These are phyloP conservation scores for Drosophila prolongata DNA, from an alignment of 2,888 invertebrate species.

Conservation along the genomic window DNA sequence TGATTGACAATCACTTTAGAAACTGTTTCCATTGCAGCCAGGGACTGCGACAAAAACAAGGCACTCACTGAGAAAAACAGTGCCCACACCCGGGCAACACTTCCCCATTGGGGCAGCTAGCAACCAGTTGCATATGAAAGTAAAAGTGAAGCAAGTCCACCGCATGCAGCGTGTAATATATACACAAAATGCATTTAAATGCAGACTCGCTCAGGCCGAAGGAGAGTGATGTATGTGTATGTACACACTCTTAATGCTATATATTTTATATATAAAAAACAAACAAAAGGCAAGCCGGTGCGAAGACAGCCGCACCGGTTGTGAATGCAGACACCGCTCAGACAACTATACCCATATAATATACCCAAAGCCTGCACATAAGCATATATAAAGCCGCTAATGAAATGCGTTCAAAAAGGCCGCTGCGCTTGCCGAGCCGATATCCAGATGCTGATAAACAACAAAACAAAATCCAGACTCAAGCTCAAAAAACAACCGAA, in stretches of 20 bases:
- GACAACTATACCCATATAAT: slow-evolving; percentile 25
- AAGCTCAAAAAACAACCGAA: slow-evolving; percentile 42
- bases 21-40: slow-evolving; percentile 68
- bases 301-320: slow-evolving; percentile 63
- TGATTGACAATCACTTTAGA: slow-evolving; percentile 79
- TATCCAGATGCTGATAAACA: slow-evolving; percentile 60
- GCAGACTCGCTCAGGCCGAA: slow-evolving; percentile 31
- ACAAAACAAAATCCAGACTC: slow-evolving; percentile 27
- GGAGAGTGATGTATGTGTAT: slow-evolving; percentile 20
- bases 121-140: slow-evolving; percentile 80
- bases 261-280: slow-evolving; percentile 48
- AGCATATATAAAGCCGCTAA: slow-evolving; percentile 49
- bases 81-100: slow-evolving; percentile 40
- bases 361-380: slow-evolving; percentile 19
- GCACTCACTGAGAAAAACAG: slow-evolving; percentile 38
- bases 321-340: slow-evolving; percentile 60
- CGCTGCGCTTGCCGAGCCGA: slow-evolving; percentile 56
- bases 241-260: not conserved
- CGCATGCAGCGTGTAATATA: slow-evolving; percentile 38
- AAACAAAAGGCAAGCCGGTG: slow-evolving; percentile 65
- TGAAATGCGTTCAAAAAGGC: slow-evolving; percentile 73
- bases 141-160: slow-evolving; percentile 77
- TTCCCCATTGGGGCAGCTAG: slow-evolving; percentile 63
- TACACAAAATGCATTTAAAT: slow-evolving; percentile 44
- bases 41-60: slow-evolving; percentile 8